These are phyloP conservation scores for Helicoverpa zea DNA, from an alignment of 1,140 invertebrate genomes.

Conservation along the genomic window DNA sequence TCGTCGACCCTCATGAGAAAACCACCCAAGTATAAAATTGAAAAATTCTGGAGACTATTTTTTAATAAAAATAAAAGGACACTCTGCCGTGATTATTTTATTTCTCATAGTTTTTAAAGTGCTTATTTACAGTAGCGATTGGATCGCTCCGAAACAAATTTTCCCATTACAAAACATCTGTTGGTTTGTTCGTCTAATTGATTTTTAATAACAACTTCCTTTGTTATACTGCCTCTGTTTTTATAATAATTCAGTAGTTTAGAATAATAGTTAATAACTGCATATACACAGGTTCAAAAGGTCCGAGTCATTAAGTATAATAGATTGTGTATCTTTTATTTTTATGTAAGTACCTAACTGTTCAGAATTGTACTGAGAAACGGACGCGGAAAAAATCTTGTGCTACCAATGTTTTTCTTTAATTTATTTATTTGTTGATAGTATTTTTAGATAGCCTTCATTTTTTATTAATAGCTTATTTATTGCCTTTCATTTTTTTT, in stretches of 20 bases:
- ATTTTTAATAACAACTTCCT: conserved; percentile 66
- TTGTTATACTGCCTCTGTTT: conserved; percentile 50
- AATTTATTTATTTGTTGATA: background rate
- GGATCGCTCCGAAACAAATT: conserved; percentile 50
- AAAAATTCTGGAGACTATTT: conserved; percentile 15
- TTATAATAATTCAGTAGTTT: conserved; percentile 54
- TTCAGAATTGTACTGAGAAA: background rate
- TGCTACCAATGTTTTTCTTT: background rate
- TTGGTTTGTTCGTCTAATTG: conserved; percentile 56
- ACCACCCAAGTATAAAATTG: conserved; percentile 41
- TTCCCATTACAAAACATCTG: conserved; percentile 48
- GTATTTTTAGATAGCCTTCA: background rate
- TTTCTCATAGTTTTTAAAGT: conserved; percentile 19
- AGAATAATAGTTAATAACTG: conserved; percentile 38
- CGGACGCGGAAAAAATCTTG: background rate
- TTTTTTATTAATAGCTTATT: background rate
- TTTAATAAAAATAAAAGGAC: conserved; percentile 7
- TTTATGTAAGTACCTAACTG: background rate
- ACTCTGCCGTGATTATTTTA: background rate
- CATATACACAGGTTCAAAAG: conserved; percentile 39
- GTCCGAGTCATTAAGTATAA: conserved; percentile 29
- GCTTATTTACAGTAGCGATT: conserved; percentile 38
- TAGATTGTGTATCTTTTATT: conserved; percentile 33
- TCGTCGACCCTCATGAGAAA: conserved; percentile 29
- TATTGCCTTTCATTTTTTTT: background rate